These are phyloP conservation scores for Dasyornis broadbenti DNA, from an alignment of 2,113 vertebrate genomes.

Conservation along the genomic window DNA sequence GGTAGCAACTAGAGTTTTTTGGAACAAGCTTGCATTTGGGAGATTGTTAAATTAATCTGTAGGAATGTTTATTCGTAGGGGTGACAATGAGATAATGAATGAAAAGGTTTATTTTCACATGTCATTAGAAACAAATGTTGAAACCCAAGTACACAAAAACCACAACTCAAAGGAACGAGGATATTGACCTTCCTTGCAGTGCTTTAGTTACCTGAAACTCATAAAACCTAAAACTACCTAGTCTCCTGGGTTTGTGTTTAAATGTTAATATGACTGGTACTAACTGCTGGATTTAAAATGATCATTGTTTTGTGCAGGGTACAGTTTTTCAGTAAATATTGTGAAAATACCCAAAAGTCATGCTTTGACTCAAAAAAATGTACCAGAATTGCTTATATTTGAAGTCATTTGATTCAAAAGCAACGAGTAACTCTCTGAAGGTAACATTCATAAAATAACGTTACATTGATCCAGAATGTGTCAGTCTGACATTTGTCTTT, in stretches of 20 bases:
- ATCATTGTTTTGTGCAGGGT: not conserved
- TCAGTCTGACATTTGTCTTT: not conserved
- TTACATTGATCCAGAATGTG: not conserved
- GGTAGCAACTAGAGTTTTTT: not conserved
- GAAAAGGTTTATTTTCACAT: not conserved
- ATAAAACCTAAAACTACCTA: not conserved
- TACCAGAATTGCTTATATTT: not conserved
- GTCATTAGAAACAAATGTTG: not conserved
- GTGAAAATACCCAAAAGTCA: not conserved
- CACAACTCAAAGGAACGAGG: not conserved
- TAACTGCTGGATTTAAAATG: not conserved
- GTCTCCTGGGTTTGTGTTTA: not conserved
- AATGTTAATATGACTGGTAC: not conserved
- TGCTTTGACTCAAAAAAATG: not conserved
- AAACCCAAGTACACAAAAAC: not conserved
- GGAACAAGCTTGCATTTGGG: not conserved
- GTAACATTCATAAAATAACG: not conserved
- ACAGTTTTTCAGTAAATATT: not conserved
- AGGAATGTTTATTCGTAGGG: not conserved
- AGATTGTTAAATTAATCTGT: not conserved
- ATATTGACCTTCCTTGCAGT: not conserved
- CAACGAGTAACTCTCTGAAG: not conserved
- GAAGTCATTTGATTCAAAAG: not conserved
- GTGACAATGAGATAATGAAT: not conserved
- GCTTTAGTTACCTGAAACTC: not conserved